phyloP scores from a whole-genome alignment of 2,888 invertebrate genomes.

The Quadriops clusia region DNA sequence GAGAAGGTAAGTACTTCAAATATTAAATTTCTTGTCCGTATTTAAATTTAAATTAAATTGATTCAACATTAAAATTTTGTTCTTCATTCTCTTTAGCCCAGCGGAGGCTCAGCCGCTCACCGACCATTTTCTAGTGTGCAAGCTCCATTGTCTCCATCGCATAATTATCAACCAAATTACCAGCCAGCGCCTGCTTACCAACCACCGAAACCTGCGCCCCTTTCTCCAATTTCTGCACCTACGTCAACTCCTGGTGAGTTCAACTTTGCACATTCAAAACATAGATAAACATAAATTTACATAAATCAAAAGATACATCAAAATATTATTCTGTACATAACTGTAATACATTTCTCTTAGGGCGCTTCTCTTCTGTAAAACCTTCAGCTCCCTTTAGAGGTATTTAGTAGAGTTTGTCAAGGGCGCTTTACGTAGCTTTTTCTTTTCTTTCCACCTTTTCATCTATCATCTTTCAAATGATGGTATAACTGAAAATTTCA shows the following conservation, averaged over 20 bases:
- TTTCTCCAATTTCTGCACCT: constrained; percentile 22
- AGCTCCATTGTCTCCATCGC: constrained; percentile 43
- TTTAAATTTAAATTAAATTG: too few relatives aligned
- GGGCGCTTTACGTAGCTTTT: constrained; percentile 12
- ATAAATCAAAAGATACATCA: too few relatives aligned
- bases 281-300: too few relatives aligned
- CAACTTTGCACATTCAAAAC: neutral
- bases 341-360: constrained; percentile 25
- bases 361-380: constrained; percentile 34
- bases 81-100: constrained; percentile 8
- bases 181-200: constrained; percentile 16
- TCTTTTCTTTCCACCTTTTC: constrained; percentile 13
- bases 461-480: constrained; percentile 13
- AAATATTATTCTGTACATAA: too few relatives aligned
- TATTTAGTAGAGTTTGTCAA: constrained; percentile 22
- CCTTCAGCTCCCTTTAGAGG: constrained; percentile 33
- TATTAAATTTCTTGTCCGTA: too few relatives aligned
- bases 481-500: constrained; percentile 10
- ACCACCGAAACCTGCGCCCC: constrained; percentile 25
- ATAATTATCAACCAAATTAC: constrained; percentile 14
- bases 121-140: constrained; percentile 46
- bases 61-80: too few relatives aligned
- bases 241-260: constrained; percentile 30
- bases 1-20: constrained; percentile 13
- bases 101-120: constrained; percentile 39